Evolutionary conservation across 2,113 vertebrate species (phyloP), one percentile per base, ranked within the genome.

Genomic region (Micronycteris hirsuta): DNA sequence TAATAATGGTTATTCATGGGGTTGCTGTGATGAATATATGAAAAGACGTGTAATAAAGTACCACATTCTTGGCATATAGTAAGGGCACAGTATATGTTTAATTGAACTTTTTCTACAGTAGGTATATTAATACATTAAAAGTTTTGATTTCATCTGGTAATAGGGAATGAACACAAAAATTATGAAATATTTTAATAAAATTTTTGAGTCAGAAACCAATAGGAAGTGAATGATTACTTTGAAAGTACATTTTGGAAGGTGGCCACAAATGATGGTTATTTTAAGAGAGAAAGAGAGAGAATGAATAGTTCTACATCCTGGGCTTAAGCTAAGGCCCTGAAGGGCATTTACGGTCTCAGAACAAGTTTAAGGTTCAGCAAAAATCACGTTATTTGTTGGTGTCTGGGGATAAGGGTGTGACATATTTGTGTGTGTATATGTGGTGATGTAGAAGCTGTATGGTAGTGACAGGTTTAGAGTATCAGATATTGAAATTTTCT

Each of bases 281-380:
- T 78, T 61, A 70, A 52, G 63, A 86, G 16, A 77, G 26, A 38
- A 45, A 43, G 45, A 49, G 38, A 45, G 89, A 68, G 45, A 61
- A 71, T 71, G n/a, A 68, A 24, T 22, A 13, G 67, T 73, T 26
- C 43, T 77, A 49, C 8, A 28, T 52, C 16, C 19, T 71, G 26
- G 38, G 2, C 67, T 97, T 92, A 56, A 63, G 11, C 24, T 85
- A 15, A 15, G 47, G 16, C 38, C 19, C 26, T 45, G 0, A 45
- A 22, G 63, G 49, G 4, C 19, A 61, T 56, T 70, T 84, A 31
- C 52, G 54, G 20, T 63, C 90, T 77, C 85, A 58, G 74, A 52
- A 84, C 20, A 96, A 83, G n/a, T 89, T 90, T 91, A 20, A 86
- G 17, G 73, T 76, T 89, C 58, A 65, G 81, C 36, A 73, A 77